Conservation (phyloP, 35 echinoderm and acorn worm species). For the Lytechinus variegatus region DNA sequence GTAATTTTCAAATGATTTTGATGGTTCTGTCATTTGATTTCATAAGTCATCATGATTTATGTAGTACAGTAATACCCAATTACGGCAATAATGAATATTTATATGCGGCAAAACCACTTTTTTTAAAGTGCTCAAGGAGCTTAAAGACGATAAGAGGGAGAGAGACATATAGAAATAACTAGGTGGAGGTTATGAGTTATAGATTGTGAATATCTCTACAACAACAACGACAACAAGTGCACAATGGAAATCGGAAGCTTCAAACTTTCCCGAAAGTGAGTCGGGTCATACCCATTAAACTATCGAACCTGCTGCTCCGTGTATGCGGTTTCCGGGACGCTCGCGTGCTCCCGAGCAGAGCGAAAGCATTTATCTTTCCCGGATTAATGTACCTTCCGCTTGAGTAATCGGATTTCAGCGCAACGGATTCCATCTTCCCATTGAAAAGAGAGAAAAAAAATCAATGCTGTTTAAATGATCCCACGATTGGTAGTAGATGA, state of each 20-base stretch:
- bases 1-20: too few relatives aligned
- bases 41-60: too few relatives aligned
- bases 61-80: too few relatives aligned
- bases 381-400: not conserved
- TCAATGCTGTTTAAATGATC: conserved; percentile 7
- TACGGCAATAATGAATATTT: too few relatives aligned
- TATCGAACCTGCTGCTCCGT: not conserved
- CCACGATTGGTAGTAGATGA: not conserved
- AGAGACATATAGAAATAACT: too few relatives aligned
- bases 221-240: not conserved
- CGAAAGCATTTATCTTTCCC: not conserved
- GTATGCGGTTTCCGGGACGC: not conserved
- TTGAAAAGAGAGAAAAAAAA: not conserved
- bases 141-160: too few relatives aligned
- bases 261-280: not conserved
- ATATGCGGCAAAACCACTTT: too few relatives aligned
- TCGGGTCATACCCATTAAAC: not conserved
- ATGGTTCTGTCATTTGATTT: too few relatives aligned
- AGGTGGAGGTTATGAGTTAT: too few relatives aligned
- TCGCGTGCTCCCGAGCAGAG: not conserved
- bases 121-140: too few relatives aligned
- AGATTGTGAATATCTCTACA: too few relatives aligned
- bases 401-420: conserved; percentile 1
- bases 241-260: not conserved
- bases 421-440: not conserved